Evolutionary conservation across 2,797 vertebrate species (phyloP).

Genomic region (Fistularia tabacaria): DNA sequence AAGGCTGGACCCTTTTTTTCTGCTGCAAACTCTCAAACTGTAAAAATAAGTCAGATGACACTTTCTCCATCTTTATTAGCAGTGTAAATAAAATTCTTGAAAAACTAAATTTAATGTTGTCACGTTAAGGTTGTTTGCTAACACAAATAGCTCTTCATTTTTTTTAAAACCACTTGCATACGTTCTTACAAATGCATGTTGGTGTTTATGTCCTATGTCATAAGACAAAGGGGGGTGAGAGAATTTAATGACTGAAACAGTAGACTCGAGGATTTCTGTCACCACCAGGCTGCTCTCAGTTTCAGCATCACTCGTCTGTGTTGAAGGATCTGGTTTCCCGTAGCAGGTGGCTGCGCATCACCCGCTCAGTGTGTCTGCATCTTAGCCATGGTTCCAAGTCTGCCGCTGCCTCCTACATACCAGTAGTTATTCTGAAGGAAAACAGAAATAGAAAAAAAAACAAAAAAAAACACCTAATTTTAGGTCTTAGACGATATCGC

Average conservation of each 20-base stretch:
- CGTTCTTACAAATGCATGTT: too few species aligned
- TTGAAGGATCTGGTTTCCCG: slow-evolving; percentile 66
- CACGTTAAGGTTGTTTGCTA: not conserved
- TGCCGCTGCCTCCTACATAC: not conserved
- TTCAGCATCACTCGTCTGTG: slow-evolving; percentile 37
- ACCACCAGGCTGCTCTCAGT: slow-evolving; percentile 23
- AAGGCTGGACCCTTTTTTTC: slow-evolving; percentile 71
- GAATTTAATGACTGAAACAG: slow-evolving; percentile 55
- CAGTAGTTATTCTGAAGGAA: not conserved
- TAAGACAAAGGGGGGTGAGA: too few species aligned
- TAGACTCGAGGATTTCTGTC: slow-evolving; percentile 41
- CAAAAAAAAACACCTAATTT: slow-evolving; percentile 1
- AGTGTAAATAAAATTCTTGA: slow-evolving; percentile 78
- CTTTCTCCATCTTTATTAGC: slow-evolving; percentile 48
- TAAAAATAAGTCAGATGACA: slow-evolving; percentile 49
- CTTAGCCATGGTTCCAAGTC: not conserved
- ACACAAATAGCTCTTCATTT: too few species aligned
- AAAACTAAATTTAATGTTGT: slow-evolving; percentile 41
- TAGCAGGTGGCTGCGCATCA: slow-evolving; percentile 40
- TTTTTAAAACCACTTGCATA: too few species aligned
- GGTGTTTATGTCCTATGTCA: too few species aligned
- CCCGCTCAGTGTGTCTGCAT: slow-evolving; percentile 3
- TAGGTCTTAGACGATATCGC: slow-evolving; percentile 28
- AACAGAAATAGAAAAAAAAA: slow-evolving; percentile 20
- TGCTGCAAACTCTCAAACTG: slow-evolving; percentile 48